Evolutionary conservation across 2,113 vertebrate genomes (phyloP), one percentile per base, ranked within the genome.

Genomic region (Nymphicus hollandicus): DNA sequence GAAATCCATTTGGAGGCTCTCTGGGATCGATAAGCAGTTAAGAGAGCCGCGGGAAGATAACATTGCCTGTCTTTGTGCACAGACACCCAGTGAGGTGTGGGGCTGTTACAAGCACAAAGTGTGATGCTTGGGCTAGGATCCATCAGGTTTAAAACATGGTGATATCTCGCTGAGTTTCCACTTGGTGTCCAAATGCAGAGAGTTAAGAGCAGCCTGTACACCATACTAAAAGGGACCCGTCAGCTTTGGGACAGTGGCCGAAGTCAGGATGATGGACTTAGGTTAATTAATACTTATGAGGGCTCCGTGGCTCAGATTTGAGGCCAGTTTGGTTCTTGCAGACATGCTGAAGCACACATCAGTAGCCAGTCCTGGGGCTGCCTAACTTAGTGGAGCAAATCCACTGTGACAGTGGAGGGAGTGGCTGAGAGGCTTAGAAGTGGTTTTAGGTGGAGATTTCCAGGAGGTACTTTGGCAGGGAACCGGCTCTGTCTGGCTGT

Each of bases 1-100:
- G 84, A 53, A 95, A 95, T 89, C 93, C 89, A 91, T 89, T 73
- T 0, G 13, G 29, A 86, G 73, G 86, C 91, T 96, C 86, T 95
- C 20, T 69, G 95, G 87, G 91, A 91, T 92, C 89, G 3, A 94
- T 96, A 94, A 84, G 65, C 92, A 89, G 91, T 95, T 94, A 91
- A 86, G 89, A 63, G 91, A 58, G 78, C 17, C 0, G 35, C 4
- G 1, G 73, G 77, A 71, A 68, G 85, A 58, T 91, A 89, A 87
- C 91, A 87, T 91, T 96, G 89, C 46, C 73, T 87, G 84, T 79
- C 93, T 94, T 78, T 95, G 81, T 23, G 37, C 1, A 1, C 5
- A 13, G 84, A 23, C 50, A 46, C 41, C 25, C 2, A 1, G 37
- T 44, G 77, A 65, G 37, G 52, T 63, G 70, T 35, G 0, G 5